A percentile compares a stretch with the other conserved stretches of the same genome.
These are phyloP conservation scores for Myiotriccus ornatus DNA, from an alignment of 2,797 vertebrate species.

Conservation along the genomic window DNA sequence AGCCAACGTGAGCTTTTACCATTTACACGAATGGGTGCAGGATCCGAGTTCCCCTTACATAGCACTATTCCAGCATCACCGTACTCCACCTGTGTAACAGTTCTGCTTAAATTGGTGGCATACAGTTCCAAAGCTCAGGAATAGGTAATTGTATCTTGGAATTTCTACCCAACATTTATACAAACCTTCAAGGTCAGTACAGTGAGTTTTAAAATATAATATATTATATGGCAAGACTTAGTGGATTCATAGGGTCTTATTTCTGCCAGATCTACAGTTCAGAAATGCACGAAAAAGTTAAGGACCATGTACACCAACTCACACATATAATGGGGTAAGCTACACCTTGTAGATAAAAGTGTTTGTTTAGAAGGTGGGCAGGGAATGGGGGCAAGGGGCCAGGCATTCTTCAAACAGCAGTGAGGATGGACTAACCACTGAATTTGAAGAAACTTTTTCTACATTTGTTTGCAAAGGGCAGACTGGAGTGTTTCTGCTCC, in stretches of 20 bases:
- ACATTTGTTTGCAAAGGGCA: not conserved
- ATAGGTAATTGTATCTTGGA: not conserved
- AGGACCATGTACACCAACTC: not conserved
- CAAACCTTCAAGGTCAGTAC: not conserved
- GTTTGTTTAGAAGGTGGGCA: not conserved
- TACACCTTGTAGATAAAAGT: not conserved
- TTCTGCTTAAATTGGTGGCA: not conserved
- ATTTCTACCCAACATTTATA: not conserved
- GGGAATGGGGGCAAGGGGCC: not conserved
- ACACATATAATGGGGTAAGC: accelerated
- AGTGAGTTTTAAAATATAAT: not conserved
- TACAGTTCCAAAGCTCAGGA: not conserved
- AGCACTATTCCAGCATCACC: not conserved
- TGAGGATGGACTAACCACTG: not conserved
- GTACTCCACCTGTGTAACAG: not conserved
- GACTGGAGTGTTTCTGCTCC: not conserved
- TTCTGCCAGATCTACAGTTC: not conserved
- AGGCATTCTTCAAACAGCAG: not conserved
- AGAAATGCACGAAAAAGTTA: not conserved
- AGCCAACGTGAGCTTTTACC: not conserved
- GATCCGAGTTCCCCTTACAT: accelerated
- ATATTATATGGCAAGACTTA: not conserved
- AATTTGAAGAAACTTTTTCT: not conserved
- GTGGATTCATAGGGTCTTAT: not conserved
- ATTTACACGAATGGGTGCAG: not conserved